A percentile compares a stretch with the other conserved stretches of the same genome.
These are phyloP conservation scores for Agelaius tricolor DNA, from an alignment of 2,113 vertebrate species.

Conservation along the genomic window DNA sequence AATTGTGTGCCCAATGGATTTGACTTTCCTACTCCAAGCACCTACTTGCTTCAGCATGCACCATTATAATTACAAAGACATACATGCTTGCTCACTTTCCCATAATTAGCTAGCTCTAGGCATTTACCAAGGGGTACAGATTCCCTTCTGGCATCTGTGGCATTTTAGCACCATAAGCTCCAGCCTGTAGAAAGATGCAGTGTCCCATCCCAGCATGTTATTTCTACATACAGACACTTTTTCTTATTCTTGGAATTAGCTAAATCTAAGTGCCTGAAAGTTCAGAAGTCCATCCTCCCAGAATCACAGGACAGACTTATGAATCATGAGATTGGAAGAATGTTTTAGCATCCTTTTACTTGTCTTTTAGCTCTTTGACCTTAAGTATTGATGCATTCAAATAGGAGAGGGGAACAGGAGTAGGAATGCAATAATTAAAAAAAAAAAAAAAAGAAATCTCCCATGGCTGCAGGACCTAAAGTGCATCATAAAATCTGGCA, in stretches of 20 bases:
- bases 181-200: neutral
- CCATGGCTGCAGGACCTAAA: neutral
- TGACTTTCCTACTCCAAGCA: neutral
- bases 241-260: neutral
- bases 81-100: neutral
- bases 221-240: neutral
- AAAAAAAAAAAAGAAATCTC: neutral
- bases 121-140: neutral
- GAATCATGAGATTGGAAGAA: neutral
- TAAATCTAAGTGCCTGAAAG: neutral
- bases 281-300: neutral
- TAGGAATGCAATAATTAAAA: neutral
- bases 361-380: neutral
- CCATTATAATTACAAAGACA: neutral
- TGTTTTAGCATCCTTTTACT: neutral
- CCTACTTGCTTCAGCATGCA: neutral
- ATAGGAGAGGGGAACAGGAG: rapidly evolving
- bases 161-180: neutral
- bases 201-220: neutral
- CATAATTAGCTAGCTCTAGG: neutral
- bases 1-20: neutral
- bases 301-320: neutral
- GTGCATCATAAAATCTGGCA: neutral
- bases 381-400: neutral
- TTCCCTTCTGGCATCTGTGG: neutral